phyloP scores from a whole-genome alignment of 2,113 vertebrate species.

The Dipodomys spectabilis region DNA sequence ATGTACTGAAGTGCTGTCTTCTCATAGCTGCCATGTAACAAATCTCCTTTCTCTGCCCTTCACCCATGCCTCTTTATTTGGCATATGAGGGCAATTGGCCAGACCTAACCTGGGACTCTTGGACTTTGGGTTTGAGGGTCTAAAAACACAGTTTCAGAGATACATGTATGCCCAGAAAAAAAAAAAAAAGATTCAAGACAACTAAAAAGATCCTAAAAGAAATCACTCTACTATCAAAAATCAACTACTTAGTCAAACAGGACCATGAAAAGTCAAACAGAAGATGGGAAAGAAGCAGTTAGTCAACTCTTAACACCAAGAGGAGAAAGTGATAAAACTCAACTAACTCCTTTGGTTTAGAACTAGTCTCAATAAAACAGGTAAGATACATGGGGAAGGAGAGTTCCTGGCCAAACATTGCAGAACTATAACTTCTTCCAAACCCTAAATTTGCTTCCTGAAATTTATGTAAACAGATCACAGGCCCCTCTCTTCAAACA shows the following conservation, averaged over 20 bases:
- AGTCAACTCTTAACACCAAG: constrained; percentile 45
- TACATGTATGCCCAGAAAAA: background rate
- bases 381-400: constrained; percentile 21
- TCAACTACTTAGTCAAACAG: background rate
- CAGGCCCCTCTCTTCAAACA: constrained; percentile 64
- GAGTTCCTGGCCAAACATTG: constrained; percentile 54
- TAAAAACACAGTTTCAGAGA: background rate
- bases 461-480: constrained; percentile 73
- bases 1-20: no score
- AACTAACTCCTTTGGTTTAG: constrained; percentile 43
- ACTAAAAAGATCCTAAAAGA: no score
- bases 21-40: no score
- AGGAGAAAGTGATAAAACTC: background rate
- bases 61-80: no score
- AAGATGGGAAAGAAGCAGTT: background rate
- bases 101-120: no score
- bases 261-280: background rate
- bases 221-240: background rate
- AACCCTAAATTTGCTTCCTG: constrained; percentile 69
- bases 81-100: no score
- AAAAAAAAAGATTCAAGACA: background rate
- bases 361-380: constrained; percentile 36
- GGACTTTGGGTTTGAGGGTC: no score
- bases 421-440: constrained; percentile 57
- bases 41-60: no score